phyloP scores from a whole-genome alignment of 2,888 invertebrate species.

The Subacronicta megacephala region DNA sequence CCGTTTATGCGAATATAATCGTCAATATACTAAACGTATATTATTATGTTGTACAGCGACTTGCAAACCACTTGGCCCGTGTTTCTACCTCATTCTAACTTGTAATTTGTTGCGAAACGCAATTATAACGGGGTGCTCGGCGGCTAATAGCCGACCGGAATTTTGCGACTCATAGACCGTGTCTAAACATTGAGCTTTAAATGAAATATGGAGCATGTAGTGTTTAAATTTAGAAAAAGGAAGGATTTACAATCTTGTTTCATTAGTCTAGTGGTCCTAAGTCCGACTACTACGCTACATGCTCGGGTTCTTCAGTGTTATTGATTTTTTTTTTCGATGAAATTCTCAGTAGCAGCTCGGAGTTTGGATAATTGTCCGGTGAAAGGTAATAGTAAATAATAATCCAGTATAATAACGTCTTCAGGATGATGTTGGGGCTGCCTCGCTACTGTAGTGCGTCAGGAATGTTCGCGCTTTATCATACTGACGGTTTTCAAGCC shows the following conservation, averaged over 20 bases:
- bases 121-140: constrained; percentile 77
- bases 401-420: too few species aligned
- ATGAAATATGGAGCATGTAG: constrained; percentile 53
- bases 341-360: too few species aligned
- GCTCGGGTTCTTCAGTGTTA: too few species aligned
- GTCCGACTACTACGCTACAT: too few species aligned
- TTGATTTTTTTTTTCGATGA: too few species aligned
- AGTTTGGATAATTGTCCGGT: too few species aligned
- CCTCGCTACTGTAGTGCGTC: too few species aligned
- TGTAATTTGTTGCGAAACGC: constrained; percentile 84
- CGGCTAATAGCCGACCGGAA: constrained; percentile 71
- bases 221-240: constrained; percentile 29
- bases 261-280: too few species aligned
- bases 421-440: too few species aligned
- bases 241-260: not conserved
- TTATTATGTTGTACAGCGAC: constrained; percentile 52
- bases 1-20: constrained; percentile 36
- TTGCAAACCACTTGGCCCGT: constrained; percentile 67
- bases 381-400: too few species aligned
- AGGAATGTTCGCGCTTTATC: too few species aligned
- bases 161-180: constrained; percentile 51
- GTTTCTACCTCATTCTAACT: constrained; percentile 77
- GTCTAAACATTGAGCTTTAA: constrained; percentile 49
- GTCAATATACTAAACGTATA: constrained; percentile 45
- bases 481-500: too few species aligned